Evolutionary conservation across 2,888 invertebrate species (phyloP).

Genomic region (Habrosyne pyritoides): DNA sequence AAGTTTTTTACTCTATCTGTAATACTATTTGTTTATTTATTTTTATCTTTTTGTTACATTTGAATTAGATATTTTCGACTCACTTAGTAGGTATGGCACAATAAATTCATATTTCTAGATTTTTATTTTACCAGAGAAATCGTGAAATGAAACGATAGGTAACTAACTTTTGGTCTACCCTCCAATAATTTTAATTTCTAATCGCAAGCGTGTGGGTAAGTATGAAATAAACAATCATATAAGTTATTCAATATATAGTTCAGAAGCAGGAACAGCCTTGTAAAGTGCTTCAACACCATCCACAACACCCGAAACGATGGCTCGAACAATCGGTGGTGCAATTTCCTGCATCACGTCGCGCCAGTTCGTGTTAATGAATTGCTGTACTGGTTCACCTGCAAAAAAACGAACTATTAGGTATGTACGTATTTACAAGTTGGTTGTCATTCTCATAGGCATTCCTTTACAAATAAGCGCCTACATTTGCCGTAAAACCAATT

Average conservation of each 20-base stretch:
- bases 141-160: not conserved
- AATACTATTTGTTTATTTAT: too few species aligned
- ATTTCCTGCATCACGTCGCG: conserved; percentile 67
- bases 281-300: conserved; percentile 55
- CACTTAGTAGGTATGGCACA: too few species aligned
- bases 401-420: too few species aligned
- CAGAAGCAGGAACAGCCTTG: conserved; percentile 55
- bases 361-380: conserved; percentile 67
- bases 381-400: conserved; percentile 59
- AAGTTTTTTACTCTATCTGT: too few species aligned
- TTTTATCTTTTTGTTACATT: too few species aligned
- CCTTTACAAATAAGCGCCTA: too few species aligned
- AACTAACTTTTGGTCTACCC: not conserved
- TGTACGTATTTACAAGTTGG: too few species aligned
- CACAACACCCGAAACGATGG: conserved; percentile 54
- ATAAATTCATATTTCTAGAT: too few species aligned
- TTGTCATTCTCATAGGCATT: too few species aligned
- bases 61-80: too few species aligned
- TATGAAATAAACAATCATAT: not conserved
- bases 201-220: not conserved
- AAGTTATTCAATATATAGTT: conserved; percentile 38
- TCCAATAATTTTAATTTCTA: not conserved
- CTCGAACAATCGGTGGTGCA: conserved; percentile 62
- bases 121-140: not conserved
- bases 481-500: too few species aligned